phyloP scores from a whole-genome alignment of 2,888 invertebrate genomes.

The Pyralis farinalis region DNA sequence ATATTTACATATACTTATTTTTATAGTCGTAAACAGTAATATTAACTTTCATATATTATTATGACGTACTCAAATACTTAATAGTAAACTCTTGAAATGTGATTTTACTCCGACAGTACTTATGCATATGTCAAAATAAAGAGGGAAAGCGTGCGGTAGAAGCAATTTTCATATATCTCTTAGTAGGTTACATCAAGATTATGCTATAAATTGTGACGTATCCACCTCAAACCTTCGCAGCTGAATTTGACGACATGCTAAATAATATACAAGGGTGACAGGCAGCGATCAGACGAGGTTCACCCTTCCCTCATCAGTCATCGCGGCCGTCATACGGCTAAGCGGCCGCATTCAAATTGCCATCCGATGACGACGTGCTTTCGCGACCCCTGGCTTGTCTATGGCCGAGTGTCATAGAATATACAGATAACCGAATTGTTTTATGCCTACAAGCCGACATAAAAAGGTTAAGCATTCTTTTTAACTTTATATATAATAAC shows the following conservation, averaged over 20 bases:
- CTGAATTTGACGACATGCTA: slow-evolving; percentile 29
- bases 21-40: too few species aligned
- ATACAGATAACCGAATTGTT: slow-evolving; percentile 8
- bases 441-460: slow-evolving; percentile 7
- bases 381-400: slow-evolving; percentile 70
- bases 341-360: slow-evolving; percentile 80
- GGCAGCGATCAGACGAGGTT: slow-evolving; percentile 67
- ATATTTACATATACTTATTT: too few species aligned
- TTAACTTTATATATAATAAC: too few species aligned
- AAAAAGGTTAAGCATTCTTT: too few species aligned
- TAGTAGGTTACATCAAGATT: not conserved
- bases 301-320: slow-evolving; percentile 80
- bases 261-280: slow-evolving; percentile 67
- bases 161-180: too few species aligned
- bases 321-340: slow-evolving; percentile 64
- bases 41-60: too few species aligned
- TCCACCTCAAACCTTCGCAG: slow-evolving; percentile 6
- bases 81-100: too few species aligned
- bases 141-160: too few species aligned
- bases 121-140: too few species aligned
- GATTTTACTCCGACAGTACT: too few species aligned
- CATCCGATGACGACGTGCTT: slow-evolving; percentile 77
- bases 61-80: too few species aligned
- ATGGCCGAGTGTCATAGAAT: slow-evolving; percentile 46
- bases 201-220: not conserved